Conservation (phyloP, 37 sponge, comb jelly and placozoan genomes). For the Cladorhizidae sp. region DNA sequence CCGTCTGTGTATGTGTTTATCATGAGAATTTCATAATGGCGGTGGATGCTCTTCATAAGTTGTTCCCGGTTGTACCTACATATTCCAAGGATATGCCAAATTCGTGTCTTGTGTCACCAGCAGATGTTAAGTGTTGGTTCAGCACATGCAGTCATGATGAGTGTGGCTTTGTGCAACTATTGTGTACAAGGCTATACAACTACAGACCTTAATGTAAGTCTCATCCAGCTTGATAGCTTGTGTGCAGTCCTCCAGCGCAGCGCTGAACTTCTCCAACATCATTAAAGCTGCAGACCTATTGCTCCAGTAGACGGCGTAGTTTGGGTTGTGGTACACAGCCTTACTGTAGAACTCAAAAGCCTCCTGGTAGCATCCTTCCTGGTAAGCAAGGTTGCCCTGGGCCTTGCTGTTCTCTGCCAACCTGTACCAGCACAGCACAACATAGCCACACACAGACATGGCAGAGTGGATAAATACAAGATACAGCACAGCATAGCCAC, state of each 20-base stretch:
- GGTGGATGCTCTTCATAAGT: too few relatives aligned
- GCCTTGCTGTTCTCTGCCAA: conserved; percentile 68
- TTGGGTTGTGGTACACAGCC: conserved; percentile 58
- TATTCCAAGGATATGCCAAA: too few relatives aligned
- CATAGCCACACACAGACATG: not conserved
- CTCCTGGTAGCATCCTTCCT: conserved; percentile 52
- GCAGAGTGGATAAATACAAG: too few relatives aligned
- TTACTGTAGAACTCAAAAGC: conserved; percentile 57
- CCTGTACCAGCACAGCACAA: conserved; percentile 10
- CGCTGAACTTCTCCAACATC: conserved; percentile 78
- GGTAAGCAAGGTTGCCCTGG: conserved; percentile 81
- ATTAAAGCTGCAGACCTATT: conserved; percentile 87
- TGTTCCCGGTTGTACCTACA: too few relatives aligned
- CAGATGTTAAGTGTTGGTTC: too few relatives aligned
- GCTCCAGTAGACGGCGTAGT: conserved; percentile 65
- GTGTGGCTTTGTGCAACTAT: too few relatives aligned
- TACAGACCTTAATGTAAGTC: conserved; percentile 60
- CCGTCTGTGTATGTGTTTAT: too few relatives aligned
- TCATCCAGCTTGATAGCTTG: conserved; percentile 87
- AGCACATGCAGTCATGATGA: too few relatives aligned
- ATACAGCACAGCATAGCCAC: too few relatives aligned
- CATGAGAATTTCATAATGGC: too few relatives aligned
- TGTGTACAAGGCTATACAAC: too few relatives aligned
- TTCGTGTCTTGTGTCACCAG: too few relatives aligned
- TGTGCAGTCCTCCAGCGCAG: conserved; percentile 83